Conservation (phyloP, 1,140 invertebrate genomes). For the Aradophagus sp. region DNA sequence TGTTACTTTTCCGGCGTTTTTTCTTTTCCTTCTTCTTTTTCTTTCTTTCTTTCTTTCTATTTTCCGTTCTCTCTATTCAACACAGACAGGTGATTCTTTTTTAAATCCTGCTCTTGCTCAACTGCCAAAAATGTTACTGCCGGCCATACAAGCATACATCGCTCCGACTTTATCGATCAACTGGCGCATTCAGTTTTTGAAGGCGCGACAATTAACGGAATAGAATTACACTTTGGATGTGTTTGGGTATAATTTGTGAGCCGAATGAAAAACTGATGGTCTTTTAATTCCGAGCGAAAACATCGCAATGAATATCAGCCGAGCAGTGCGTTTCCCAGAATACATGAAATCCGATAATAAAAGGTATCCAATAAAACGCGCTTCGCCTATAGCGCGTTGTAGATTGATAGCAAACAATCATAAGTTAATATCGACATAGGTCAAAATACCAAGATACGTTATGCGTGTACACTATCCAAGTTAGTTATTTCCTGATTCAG, state of each 20-base stretch:
- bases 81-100: slow-evolving; percentile 37
- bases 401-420: slow-evolving; percentile 41
- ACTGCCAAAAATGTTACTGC: slow-evolving; percentile 63
- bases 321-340: slow-evolving; percentile 44
- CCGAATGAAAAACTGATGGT: too few species aligned
- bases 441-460: slow-evolving; percentile 43
- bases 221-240: too few species aligned
- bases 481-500: slow-evolving; percentile 42
- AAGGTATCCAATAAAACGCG: slow-evolving; percentile 49
- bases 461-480: slow-evolving; percentile 41
- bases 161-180: slow-evolving; percentile 36
- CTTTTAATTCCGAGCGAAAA: too few species aligned
- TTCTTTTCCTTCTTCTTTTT: too few species aligned
- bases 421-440: slow-evolving; percentile 49
- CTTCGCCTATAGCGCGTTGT: slow-evolving; percentile 57
- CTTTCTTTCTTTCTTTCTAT: too few species aligned
- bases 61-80: too few species aligned
- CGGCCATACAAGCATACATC: slow-evolving; percentile 33
- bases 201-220: too few species aligned
- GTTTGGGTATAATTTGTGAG: too few species aligned
- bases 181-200: too few species aligned
- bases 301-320: slow-evolving; percentile 16
- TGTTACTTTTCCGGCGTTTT: slow-evolving; percentile 27
- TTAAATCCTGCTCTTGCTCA: slow-evolving; percentile 64
- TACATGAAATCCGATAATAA: slow-evolving; percentile 44